phyloP scores from a whole-genome alignment of 23 tunicate genomes.

The Botrylloides violaceus region DNA sequence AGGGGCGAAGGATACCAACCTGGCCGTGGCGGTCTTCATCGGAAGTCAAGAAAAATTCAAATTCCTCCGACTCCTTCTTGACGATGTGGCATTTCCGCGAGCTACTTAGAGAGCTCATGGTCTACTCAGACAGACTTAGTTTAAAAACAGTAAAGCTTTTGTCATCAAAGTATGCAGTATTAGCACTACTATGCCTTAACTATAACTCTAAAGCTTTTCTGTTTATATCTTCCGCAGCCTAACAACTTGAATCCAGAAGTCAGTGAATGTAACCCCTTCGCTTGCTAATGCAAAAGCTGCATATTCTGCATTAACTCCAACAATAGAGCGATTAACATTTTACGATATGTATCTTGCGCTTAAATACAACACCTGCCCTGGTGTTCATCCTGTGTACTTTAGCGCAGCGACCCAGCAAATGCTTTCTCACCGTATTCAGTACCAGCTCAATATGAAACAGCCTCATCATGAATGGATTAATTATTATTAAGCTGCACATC shows the following conservation, averaged over 20 bases:
- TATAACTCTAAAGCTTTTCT: no score
- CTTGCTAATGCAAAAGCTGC: no score
- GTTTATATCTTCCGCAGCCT: no score
- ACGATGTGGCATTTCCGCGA: slow-evolving; percentile 37
- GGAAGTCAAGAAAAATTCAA: slow-evolving; percentile 61
- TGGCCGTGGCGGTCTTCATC: slow-evolving; percentile 58
- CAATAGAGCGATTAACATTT: neutral
- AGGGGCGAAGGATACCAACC: slow-evolving; percentile 45
- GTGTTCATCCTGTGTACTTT: neutral
- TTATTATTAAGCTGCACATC: no score
- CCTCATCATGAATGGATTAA: neutral
- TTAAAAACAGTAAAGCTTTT: no score
- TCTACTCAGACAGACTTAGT: no score
- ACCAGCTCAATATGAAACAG: no score
- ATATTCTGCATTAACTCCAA: no score
- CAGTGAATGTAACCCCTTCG: no score
- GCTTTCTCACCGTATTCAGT: neutral
- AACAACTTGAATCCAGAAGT: no score
- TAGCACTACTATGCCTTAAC: no score
- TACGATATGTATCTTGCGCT: neutral
- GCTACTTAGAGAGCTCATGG: slow-evolving; percentile 17
- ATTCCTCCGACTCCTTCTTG: slow-evolving; percentile 63
- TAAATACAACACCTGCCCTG: neutral
- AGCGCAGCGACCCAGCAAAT: neutral
- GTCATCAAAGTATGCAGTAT: no score